Percentiles rank a stretch among this genome's conserved stretches.
Conservation (phyloP, 2,113 vertebrate genomes). For the Gymnocephalus cernua region DNA sequence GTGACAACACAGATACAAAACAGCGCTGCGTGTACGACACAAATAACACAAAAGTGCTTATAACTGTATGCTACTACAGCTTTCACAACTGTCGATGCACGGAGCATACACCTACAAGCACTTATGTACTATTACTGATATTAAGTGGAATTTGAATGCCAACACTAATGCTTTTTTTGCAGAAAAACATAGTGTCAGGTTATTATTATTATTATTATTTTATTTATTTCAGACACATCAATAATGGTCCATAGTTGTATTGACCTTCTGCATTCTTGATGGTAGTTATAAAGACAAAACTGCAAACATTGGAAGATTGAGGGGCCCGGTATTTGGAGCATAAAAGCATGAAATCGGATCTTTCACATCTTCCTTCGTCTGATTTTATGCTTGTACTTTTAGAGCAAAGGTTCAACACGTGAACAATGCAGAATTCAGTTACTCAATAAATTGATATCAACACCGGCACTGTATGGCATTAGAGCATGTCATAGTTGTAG, state of each 20-base stretch:
- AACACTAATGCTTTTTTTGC: not conserved
- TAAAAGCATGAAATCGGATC: constrained; percentile 17
- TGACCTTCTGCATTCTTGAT: not conserved
- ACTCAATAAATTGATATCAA: not conserved
- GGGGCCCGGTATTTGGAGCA: not conserved
- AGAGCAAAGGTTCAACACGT: not conserved
- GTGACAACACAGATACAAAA: too few species aligned
- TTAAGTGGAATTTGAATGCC: not conserved
- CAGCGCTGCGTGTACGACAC: too few species aligned
- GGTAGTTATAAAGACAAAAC: not conserved
- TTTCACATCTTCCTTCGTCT: not conserved
- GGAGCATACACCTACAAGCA: too few species aligned
- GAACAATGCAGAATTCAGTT: not conserved
- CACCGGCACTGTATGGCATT: not conserved
- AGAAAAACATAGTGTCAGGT: not conserved
- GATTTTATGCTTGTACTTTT: not conserved
- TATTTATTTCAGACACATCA: too few species aligned
- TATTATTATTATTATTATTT: too few species aligned
- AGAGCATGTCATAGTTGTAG: not conserved
- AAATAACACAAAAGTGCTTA: too few species aligned
- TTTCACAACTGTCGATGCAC: too few species aligned
- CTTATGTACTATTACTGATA: not conserved
- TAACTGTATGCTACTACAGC: too few species aligned
- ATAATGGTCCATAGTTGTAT: too few species aligned
- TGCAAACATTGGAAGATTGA: not conserved